Percentiles rank a stretch among this genome's conserved stretches.
Conservation (phyloP, 2,797 vertebrate genomes). For the Girardinus metallicus region DNA sequence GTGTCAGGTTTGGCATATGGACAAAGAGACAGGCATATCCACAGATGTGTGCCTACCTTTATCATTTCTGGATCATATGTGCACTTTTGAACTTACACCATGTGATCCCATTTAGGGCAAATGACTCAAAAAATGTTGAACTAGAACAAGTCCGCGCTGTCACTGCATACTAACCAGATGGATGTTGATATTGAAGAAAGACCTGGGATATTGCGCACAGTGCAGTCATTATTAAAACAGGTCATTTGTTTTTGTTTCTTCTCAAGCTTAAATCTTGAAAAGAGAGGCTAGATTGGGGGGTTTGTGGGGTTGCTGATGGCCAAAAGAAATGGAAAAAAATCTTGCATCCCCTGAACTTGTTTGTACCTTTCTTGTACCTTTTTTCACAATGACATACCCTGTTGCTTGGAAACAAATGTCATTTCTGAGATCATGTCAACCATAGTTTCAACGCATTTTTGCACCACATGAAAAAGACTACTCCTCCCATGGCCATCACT, state of each 20-base stretch:
- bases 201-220: conserved; percentile 53
- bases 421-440: conserved; percentile 51
- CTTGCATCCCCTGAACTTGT: conserved; percentile 36
- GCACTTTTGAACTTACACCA: conserved; percentile 32
- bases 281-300: neutral
- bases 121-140: conserved; percentile 57
- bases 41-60: conserved; percentile 37
- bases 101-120: conserved; percentile 66
- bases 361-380: conserved; percentile 29
- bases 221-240: conserved; percentile 61
- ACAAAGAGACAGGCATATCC: conserved; percentile 18
- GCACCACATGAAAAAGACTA: conserved; percentile 60
- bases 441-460: conserved; percentile 58
- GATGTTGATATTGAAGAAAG: conserved; percentile 60
- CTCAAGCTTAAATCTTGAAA: conserved; percentile 24
- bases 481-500: conserved; percentile 51
- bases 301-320: neutral
- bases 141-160: conserved; percentile 44
- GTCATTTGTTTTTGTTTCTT: conserved; percentile 62
- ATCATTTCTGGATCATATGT: conserved; percentile 29
- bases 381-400: conserved; percentile 50
- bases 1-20: conserved; percentile 43
- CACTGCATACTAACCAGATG: conserved; percentile 50
- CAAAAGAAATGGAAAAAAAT: conserved; percentile 8
- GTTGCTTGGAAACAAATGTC: conserved; percentile 52